Evolutionary conservation across 2,888 invertebrate species (phyloP).

Genomic region (Serripes groenlandicus): DNA sequence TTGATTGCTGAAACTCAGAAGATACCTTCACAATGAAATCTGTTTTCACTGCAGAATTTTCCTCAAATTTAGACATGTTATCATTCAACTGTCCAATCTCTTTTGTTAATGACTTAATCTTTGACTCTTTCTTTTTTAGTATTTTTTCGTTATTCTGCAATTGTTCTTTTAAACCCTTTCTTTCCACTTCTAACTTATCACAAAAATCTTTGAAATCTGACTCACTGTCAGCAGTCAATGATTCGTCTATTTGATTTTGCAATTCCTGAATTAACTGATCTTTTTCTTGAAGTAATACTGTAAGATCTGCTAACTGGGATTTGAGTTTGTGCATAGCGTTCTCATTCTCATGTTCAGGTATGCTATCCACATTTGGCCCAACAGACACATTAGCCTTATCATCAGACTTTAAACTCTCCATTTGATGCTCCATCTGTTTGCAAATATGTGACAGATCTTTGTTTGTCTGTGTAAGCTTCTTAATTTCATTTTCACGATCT

Average conservation of each 20-base stretch:
- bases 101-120: constrained; percentile 35
- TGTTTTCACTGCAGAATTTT: neutral
- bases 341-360: neutral
- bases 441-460: constrained; percentile 27
- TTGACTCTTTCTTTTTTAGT: constrained; percentile 48
- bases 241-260: neutral
- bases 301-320: constrained; percentile 15
- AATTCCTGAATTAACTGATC: constrained; percentile 38
- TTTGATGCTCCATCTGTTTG: constrained; percentile 1
- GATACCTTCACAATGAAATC: neutral
- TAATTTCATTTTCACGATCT: constrained; percentile 45
- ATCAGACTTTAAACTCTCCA: neutral
- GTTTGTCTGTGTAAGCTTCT: constrained; percentile 20
- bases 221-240: constrained; percentile 3
- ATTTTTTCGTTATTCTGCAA: constrained; percentile 11
- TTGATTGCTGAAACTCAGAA: neutral
- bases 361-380: no score
- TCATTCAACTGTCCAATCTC: constrained; percentile 26
- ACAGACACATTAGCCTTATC: neutral
- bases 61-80: no score
- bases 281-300: constrained; percentile 27
- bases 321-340: neutral
- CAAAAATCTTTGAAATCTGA: constrained; percentile 52
- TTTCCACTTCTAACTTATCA: constrained; percentile 54
- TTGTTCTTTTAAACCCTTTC: constrained; percentile 28